Evolutionary conservation across 2,888 invertebrate species (phyloP).

Genomic region (Heteromurus nitidus): DNA sequence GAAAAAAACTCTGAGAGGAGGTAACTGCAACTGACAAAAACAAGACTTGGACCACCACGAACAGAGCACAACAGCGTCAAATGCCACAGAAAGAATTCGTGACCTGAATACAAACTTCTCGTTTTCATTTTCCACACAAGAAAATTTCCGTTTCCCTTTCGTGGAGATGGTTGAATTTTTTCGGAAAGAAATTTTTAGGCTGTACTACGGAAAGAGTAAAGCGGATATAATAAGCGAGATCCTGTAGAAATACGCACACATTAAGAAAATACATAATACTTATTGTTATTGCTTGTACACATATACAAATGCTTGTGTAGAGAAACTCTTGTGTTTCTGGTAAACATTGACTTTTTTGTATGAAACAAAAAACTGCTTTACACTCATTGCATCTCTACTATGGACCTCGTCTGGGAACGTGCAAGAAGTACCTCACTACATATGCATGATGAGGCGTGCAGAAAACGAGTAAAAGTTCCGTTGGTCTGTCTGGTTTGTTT

Average conservation of each 20-base stretch:
- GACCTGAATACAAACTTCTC: slow-evolving; percentile 42
- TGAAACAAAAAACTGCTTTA: background rate
- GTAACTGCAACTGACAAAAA: slow-evolving; percentile 3
- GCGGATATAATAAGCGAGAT: no score
- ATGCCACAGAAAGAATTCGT: slow-evolving; percentile 26
- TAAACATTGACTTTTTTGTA: background rate
- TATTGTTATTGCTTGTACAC: no score
- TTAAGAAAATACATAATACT: no score
- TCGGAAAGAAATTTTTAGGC: no score
- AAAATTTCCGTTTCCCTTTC: slow-evolving; percentile 35
- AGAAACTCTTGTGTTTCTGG: background rate
- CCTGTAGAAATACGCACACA: no score
- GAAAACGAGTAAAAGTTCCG: background rate
- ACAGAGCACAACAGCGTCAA: slow-evolving; percentile 10
- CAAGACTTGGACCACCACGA: background rate
- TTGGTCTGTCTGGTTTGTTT: slow-evolving; percentile 2
- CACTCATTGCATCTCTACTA: background rate
- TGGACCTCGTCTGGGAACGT: no score
- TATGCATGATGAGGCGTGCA: background rate
- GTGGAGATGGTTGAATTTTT: no score
- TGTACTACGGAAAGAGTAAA: no score
- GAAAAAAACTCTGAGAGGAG: background rate
- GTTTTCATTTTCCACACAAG: slow-evolving; percentile 28
- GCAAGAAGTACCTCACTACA: background rate
- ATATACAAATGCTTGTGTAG: background rate